Evolutionary conservation across 2,113 vertebrate species (phyloP).

Genomic region (Eulemur rufifrons): DNA sequence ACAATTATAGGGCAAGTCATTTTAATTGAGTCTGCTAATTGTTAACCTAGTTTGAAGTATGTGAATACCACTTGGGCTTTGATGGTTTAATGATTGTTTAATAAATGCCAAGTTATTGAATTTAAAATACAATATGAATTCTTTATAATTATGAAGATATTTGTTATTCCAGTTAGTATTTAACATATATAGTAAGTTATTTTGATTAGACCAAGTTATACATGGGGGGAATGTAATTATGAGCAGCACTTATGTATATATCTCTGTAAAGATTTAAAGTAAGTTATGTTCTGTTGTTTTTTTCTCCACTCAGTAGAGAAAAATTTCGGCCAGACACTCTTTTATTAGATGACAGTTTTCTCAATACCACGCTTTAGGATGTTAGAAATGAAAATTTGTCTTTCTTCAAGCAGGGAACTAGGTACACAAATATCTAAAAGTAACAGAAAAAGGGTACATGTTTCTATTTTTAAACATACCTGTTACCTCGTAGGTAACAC

Average conservation of each 20-base stretch:
- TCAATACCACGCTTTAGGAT: background rate
- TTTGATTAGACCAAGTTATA: background rate
- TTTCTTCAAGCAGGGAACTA: background rate
- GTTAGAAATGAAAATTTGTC: conserved; percentile 24
- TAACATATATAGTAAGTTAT: conserved; percentile 1
- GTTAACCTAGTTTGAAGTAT: conserved; percentile 56
- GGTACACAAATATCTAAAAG: conserved; percentile 5
- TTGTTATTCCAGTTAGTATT: conserved; percentile 51
- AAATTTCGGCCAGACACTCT: background rate
- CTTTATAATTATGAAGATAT: background rate
- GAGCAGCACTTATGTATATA: background rate
- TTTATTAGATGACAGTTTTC: background rate
- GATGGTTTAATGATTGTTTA: conserved; percentile 58
- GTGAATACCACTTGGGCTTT: conserved; percentile 56
- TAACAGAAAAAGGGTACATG: background rate
- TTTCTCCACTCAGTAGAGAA: background rate
- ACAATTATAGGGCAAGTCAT: conserved; percentile 6
- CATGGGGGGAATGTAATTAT: background rate
- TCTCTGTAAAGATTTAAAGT: background rate
- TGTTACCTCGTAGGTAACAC: background rate
- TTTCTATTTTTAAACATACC: background rate
- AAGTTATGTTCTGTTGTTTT: background rate
- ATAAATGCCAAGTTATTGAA: conserved; percentile 58
- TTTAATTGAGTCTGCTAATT: conserved; percentile 59
- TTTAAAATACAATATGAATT: conserved; percentile 50